Conservation (phyloP, 1,140 invertebrate species). For the Cherax quadricarinatus region DNA sequence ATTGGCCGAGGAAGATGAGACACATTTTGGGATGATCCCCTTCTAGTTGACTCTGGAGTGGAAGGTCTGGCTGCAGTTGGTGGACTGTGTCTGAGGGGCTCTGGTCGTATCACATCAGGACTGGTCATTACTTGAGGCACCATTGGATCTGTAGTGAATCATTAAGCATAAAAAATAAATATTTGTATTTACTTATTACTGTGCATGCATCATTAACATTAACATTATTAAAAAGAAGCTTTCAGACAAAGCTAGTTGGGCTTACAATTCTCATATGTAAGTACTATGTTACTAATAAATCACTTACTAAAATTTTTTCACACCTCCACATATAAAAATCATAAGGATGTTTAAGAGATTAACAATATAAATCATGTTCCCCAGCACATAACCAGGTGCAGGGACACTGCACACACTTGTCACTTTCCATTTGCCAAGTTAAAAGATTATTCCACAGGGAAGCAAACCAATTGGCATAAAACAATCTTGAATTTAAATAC, state of each 20-base stretch:
- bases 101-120: constrained; percentile 57
- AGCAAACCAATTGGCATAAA: too few species aligned
- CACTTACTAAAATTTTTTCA: too few species aligned
- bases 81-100: constrained; percentile 45
- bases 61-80: constrained; percentile 18
- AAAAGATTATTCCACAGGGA: too few species aligned
- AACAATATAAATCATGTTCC: too few species aligned
- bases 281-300: too few species aligned
- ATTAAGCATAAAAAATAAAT: background rate
- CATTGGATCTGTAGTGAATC: constrained; percentile 53
- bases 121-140: constrained; percentile 65
- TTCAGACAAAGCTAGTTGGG: background rate
- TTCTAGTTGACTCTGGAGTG: constrained; percentile 50
- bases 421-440: too few species aligned
- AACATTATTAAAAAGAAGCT: background rate
- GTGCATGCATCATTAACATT: background rate
- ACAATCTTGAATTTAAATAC: too few species aligned
- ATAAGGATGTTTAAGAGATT: too few species aligned
- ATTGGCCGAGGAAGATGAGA: constrained; percentile 62
- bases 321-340: too few species aligned
- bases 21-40: constrained; percentile 44
- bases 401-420: too few species aligned
- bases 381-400: too few species aligned
- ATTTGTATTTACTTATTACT: background rate
- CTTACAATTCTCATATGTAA: background rate